Evolutionary conservation across 2,113 vertebrate species (phyloP), one percentile per base, ranked within the genome.

Genomic region (Centropus bengalensis): DNA sequence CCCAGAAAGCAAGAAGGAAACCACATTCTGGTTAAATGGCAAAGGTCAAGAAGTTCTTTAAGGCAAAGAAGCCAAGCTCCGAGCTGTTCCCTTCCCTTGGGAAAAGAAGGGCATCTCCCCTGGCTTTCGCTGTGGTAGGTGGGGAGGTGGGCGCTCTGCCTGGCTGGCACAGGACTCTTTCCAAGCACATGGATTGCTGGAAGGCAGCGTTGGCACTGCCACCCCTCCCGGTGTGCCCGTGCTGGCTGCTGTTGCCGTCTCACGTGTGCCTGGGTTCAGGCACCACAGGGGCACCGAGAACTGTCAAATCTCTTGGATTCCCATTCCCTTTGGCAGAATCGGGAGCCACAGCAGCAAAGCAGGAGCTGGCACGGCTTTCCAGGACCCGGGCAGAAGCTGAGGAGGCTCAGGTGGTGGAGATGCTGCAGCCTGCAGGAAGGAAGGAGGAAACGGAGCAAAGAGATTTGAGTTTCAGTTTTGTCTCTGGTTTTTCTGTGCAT

Each of bases 391-490:
- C 47, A 20, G 4, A 28, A 16, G 59, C 4, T 1, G 5, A 15
- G 82, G 5, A 15, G 82, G 5, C 16, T 36, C 5, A 27, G 4
- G 55, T 7, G 21, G 27, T 2, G 79, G 81, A 49, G 78, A 38
- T 67, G 89, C 74, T 77, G 78, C 74, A 16, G 6, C 33, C 66
- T 38, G 2, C 81, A n/a, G 82, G 89, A 75, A 82, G 75, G 82
- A 89, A 78, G 87, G 7, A 88, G 92, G 88, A 89, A 93, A 47
- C 9, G 8, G 45, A 64, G 4, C 63, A 23, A 1, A 82, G 51
- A 82, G 38, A n/a, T 33, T 89, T 90, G 51, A n/a, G 79, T 94
- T 94, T 93, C 82, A 14, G 33, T 94, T 88, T 91, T 82, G 76
- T n/a, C 76, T 86, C 80, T 12, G 28, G 20, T 70, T 69, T 56